phyloP scores from a whole-genome alignment of 1,140 invertebrate species.

The Drosophila carrolli region DNA sequence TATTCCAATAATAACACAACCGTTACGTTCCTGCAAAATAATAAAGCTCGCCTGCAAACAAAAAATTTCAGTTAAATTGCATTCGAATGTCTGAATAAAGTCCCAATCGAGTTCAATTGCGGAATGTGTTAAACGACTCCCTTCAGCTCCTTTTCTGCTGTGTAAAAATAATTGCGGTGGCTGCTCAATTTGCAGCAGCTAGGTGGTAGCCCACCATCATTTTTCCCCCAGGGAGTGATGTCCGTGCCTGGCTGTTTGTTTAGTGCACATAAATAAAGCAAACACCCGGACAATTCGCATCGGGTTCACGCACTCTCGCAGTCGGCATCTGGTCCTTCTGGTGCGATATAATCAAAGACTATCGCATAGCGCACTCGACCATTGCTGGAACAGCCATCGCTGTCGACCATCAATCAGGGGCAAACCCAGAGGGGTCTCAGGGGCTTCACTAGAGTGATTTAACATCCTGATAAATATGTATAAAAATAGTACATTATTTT shows the following conservation, averaged over 20 bases:
- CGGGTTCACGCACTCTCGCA: constrained; percentile 12
- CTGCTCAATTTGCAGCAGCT: constrained; percentile 39
- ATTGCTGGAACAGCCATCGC: constrained; percentile 8
- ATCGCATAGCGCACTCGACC: constrained; percentile 54
- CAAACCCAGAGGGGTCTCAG: not conserved
- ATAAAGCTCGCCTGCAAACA: constrained; percentile 13
- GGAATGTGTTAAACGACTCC: constrained; percentile 37
- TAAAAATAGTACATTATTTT: no score
- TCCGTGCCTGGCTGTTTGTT: constrained; percentile 60
- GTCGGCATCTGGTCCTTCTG: constrained; percentile 30
- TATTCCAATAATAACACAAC: constrained; percentile 11
- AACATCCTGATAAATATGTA: no score
- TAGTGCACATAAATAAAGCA: constrained; percentile 71
- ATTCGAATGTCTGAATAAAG: constrained; percentile 4
- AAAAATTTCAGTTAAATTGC: not conserved
- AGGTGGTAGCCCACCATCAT: not conserved
- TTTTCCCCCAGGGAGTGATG: constrained; percentile 9
- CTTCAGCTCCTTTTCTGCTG: not conserved
- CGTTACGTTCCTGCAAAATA: constrained; percentile 18
- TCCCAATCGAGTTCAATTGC: constrained; percentile 29
- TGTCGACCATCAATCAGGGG: constrained; percentile 11
- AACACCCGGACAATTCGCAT: constrained; percentile 39
- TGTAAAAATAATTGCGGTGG: constrained; percentile 66
- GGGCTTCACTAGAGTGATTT: not conserved
- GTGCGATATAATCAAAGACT: constrained; percentile 67